Evolutionary conservation across 2,888 invertebrate genomes (phyloP).

Genomic region (Dermolepida albohirtum): DNA sequence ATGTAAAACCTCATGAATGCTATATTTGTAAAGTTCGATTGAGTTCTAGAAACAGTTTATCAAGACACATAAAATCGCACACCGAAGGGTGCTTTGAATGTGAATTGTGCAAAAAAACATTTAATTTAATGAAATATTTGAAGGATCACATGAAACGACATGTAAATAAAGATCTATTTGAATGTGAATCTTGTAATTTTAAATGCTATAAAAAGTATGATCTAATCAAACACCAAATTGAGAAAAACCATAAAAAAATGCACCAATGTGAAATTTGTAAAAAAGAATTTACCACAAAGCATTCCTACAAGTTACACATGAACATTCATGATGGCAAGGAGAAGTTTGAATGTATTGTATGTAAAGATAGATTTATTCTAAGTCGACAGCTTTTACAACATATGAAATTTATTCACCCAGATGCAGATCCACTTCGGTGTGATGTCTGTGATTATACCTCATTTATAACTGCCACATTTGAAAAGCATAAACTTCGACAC

Average conservation of each 20-base stretch:
- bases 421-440: conserved; percentile 11
- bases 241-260: conserved; percentile 25
- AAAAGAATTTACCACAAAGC: conserved; percentile 19
- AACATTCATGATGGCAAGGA: conserved; percentile 14
- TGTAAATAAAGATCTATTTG: conserved; percentile 17
- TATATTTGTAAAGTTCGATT: conserved; percentile 17
- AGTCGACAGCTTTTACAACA: conserved; percentile 20
- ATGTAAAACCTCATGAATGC: conserved; percentile 23
- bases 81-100: conserved; percentile 13
- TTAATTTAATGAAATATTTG: conserved; percentile 16
- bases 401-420: conserved; percentile 8
- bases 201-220: conserved; percentile 23
- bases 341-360: conserved; percentile 7
- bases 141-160: conserved; percentile 24
- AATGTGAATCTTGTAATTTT: conserved; percentile 13
- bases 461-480: conserved; percentile 4
- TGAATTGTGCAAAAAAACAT: conserved; percentile 13
- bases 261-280: conserved; percentile 19
- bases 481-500: conserved; percentile 15
- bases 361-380: conserved; percentile 6
- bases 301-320: conserved; percentile 12
- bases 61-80: conserved; percentile 10
- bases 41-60: conserved; percentile 11
- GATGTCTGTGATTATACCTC: conserved; percentile 16
- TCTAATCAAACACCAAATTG: conserved; percentile 15